phyloP scores from a whole-genome alignment of 2,888 invertebrate genomes.

The Meiosimyza platycephala region DNA sequence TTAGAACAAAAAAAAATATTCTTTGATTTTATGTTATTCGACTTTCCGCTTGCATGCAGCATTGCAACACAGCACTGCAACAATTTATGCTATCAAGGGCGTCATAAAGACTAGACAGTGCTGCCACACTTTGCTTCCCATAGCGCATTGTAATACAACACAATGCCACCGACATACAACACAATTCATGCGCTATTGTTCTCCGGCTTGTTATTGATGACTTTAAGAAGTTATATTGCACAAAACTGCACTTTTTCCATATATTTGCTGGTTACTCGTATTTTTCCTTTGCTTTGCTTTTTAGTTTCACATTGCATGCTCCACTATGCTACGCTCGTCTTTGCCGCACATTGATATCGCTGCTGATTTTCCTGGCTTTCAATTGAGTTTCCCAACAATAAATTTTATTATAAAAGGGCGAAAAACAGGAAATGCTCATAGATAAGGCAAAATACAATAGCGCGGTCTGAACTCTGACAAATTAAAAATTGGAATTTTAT shows the following conservation, averaged over 20 bases:
- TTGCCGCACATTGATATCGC: background rate
- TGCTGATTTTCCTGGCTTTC: background rate
- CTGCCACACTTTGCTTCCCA: background rate
- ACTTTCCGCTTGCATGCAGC: no score
- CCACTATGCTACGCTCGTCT: background rate
- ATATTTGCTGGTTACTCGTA: background rate
- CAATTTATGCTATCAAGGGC: conserved; percentile 47
- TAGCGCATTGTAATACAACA: background rate
- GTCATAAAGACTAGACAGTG: conserved; percentile 58
- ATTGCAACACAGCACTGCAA: conserved; percentile 15
- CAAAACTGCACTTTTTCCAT: conserved; percentile 38
- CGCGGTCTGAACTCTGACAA: conserved; percentile 15
- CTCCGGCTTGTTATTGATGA: conserved; percentile 46
- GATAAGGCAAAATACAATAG: conserved; percentile 24
- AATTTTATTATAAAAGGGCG: conserved; percentile 24
- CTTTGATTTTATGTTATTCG: no score
- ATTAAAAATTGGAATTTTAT: conserved; percentile 32
- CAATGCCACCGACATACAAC: background rate
- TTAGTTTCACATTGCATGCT: no score
- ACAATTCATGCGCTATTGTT: conserved; percentile 27
- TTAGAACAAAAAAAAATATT: no score
- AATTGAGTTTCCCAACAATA: conserved; percentile 14
- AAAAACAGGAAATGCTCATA: conserved; percentile 26
- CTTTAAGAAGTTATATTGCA: conserved; percentile 46
- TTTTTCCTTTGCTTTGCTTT: background rate